phyloP scores from a whole-genome alignment of 2,888 invertebrate genomes.

The Colletes collaris region DNA sequence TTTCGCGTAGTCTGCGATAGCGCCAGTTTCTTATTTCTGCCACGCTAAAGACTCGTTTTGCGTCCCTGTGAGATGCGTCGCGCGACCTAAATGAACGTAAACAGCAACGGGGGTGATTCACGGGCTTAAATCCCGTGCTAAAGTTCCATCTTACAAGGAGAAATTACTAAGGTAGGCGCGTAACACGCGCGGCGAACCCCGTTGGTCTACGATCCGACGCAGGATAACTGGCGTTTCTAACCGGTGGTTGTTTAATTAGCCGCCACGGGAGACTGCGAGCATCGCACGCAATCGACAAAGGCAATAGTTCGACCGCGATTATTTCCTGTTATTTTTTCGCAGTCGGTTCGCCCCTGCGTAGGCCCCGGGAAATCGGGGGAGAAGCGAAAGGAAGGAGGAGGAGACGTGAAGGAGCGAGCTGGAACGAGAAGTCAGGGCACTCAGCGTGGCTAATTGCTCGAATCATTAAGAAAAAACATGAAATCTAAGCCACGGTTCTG shows the following conservation, averaged over 20 bases:
- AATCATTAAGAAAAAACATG: slow-evolving; percentile 83
- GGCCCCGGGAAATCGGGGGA: slow-evolving; percentile 25
- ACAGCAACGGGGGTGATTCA: too few species aligned
- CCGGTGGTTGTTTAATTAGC: slow-evolving; percentile 44
- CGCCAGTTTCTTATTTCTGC: too few species aligned
- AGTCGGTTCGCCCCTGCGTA: slow-evolving; percentile 18
- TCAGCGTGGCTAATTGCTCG: slow-evolving; percentile 83
- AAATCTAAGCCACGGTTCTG: slow-evolving; percentile 77
- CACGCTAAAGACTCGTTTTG: too few species aligned
- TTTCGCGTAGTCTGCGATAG: too few species aligned
- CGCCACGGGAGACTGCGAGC: slow-evolving; percentile 19
- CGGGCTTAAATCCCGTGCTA: too few species aligned
- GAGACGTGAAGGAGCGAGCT: slow-evolving; percentile 62
- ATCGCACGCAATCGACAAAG: slow-evolving; percentile 52
- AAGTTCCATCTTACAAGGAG: too few species aligned
- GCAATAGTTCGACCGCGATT: slow-evolving; percentile 28
- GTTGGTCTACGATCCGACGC: background rate
- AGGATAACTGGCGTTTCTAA: slow-evolving; percentile 5
- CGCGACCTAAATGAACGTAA: too few species aligned
- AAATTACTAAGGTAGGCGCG: too few species aligned
- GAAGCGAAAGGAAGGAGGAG: slow-evolving; percentile 56
- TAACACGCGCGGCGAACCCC: background rate
- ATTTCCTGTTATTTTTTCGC: slow-evolving; percentile 26
- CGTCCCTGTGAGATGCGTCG: too few species aligned
- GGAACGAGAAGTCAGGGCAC: slow-evolving; percentile 81